Conservation (phyloP, 1,140 invertebrate genomes). For the Chymomyza costata region DNA sequence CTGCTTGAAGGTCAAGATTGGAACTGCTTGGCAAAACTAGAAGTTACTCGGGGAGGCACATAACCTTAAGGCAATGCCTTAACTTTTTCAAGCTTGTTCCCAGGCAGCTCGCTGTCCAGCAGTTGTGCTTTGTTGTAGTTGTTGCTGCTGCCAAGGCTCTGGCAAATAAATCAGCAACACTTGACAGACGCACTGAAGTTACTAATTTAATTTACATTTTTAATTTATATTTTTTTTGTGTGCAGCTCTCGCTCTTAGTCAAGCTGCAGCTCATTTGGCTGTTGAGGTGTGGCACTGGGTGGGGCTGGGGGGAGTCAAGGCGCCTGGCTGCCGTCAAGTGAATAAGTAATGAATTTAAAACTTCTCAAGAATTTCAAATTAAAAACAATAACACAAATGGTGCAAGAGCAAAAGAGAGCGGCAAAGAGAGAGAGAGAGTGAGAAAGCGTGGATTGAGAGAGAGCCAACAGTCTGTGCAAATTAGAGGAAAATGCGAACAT, state of each 20-base stretch:
- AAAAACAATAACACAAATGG: constrained; percentile 71
- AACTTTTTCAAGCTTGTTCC: constrained; percentile 4
- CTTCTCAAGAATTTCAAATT: constrained; percentile 72
- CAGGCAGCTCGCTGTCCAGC: no score
- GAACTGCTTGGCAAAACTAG: neutral
- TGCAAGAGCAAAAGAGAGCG: constrained; percentile 2
- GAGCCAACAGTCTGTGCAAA: constrained; percentile 26
- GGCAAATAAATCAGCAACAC: constrained; percentile 71
- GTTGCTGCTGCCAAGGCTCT: constrained; percentile 18
- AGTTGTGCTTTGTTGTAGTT: no score
- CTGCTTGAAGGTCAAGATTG: constrained; percentile 50
- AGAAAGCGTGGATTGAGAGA: neutral
- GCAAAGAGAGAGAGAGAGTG: constrained; percentile 16
- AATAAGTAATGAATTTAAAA: constrained; percentile 74
- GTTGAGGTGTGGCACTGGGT: constrained; percentile 11
- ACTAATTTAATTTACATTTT: constrained; percentile 74
- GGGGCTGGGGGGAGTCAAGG: neutral
- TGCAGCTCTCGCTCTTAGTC: constrained; percentile 21
- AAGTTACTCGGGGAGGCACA: constrained; percentile 5
- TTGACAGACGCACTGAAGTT: constrained; percentile 73
- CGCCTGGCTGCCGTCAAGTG: constrained; percentile 53
- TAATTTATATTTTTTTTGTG: constrained; percentile 55
- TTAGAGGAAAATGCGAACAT: constrained; percentile 32
- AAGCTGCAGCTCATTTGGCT: constrained; percentile 4
- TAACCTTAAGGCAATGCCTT: constrained; percentile 2